Conservation (phyloP, 2,797 vertebrate genomes). For the Phyllotis vaccarum region DNA sequence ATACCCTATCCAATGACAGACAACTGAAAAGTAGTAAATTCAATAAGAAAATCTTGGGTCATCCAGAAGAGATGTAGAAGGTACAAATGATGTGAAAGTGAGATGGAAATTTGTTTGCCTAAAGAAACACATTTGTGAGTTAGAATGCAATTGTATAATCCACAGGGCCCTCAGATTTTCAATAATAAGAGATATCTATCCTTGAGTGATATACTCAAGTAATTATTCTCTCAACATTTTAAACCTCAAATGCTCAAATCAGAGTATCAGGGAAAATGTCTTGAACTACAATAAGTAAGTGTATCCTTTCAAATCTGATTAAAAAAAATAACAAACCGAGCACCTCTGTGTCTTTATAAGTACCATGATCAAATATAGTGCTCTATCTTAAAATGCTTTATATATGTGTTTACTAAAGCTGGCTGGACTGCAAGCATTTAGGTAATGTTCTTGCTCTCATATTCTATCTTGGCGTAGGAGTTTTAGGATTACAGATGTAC, state of each 20-base stretch:
- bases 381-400: neutral
- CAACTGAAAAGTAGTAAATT: conserved; percentile 81
- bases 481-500: neutral
- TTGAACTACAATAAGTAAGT: neutral
- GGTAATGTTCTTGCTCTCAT: neutral
- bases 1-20: conserved; percentile 84
- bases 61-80: conserved; percentile 82
- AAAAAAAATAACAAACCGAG: neutral
- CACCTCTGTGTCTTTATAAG: neutral
- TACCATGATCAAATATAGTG: neutral
- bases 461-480: neutral
- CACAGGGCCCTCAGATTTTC: conserved; percentile 47
- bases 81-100: conserved; percentile 78
- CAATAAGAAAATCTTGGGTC: conserved; percentile 85
- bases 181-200: too few species aligned
- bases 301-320: neutral
- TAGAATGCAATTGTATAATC: conserved; percentile 69
- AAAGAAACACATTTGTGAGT: conserved; percentile 73
- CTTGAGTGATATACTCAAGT: too few species aligned
- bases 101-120: conserved; percentile 75
- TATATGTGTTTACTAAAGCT: neutral
- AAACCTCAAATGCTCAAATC: conserved; percentile 41
- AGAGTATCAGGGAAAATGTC: neutral
- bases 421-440: neutral
- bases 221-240: conserved; percentile 51